phyloP scores from a whole-genome alignment of 1,140 invertebrate species.

The Apis mellifera region DNA sequence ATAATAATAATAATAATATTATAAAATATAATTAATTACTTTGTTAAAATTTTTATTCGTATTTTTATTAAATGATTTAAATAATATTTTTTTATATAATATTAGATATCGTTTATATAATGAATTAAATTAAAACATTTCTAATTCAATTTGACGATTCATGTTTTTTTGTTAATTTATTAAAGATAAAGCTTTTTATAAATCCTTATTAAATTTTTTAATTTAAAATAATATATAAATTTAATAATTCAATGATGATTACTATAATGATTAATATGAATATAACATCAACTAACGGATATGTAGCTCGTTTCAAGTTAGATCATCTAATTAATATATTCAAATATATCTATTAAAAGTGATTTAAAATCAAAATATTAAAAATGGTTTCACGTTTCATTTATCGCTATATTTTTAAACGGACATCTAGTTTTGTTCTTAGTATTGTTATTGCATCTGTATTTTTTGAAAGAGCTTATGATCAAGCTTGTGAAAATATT shows the following conservation, averaged over 20 bases:
- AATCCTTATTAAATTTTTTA: background rate
- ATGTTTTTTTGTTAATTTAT: no score
- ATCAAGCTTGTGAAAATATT: slow-evolving; percentile 44
- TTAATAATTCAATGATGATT: background rate
- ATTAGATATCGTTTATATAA: background rate
- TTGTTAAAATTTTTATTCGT: background rate
- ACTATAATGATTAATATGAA: no score
- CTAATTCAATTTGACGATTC: background rate
- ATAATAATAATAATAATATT: background rate
- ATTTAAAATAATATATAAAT: background rate
- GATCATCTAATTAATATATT: background rate
- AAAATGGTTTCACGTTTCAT: slow-evolving; percentile 40
- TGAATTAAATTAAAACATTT: background rate
- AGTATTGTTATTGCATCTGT: slow-evolving; percentile 33
- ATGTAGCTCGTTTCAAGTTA: background rate
- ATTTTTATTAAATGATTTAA: background rate
- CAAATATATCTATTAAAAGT: background rate
- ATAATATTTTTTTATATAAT: background rate
- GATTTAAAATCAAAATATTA: background rate
- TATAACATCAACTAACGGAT: background rate
- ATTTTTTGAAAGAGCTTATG: slow-evolving; percentile 56
- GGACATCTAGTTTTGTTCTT: slow-evolving; percentile 49
- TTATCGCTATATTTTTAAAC: slow-evolving; percentile 52
- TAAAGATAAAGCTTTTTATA: background rate
- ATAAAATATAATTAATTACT: background rate